Conservation (phyloP, 1,140 invertebrate species). For the Drosophila nannoptera region DNA sequence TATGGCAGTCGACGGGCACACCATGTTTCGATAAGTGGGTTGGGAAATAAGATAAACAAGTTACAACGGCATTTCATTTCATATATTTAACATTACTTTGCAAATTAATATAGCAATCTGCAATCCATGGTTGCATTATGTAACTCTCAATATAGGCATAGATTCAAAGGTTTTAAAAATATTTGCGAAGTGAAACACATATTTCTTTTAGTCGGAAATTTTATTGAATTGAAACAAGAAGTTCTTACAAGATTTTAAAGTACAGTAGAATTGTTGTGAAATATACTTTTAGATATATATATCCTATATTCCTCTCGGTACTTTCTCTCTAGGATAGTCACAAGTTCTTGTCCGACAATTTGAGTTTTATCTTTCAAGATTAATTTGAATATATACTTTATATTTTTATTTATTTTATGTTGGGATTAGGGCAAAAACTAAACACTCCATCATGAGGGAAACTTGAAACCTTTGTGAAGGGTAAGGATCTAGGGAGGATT, state of each 20-base stretch:
- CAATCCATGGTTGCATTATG: no score
- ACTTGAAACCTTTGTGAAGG: neutral
- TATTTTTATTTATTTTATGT: slow-evolving; percentile 15
- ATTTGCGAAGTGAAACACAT: neutral
- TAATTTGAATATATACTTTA: slow-evolving; percentile 32
- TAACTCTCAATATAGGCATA: no score
- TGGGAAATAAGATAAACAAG: no score
- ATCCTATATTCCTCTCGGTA: slow-evolving; percentile 6
- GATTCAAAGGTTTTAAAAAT: neutral
- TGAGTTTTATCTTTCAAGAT: slow-evolving; percentile 27
- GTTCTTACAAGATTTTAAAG: slow-evolving; percentile 39
- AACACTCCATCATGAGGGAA: slow-evolving; percentile 3
- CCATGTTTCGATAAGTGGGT: no score
- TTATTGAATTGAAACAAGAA: slow-evolving; percentile 25
- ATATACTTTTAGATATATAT: slow-evolving; percentile 31
- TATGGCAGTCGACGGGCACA: no score
- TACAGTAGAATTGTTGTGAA: slow-evolving; percentile 35
- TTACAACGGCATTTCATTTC: no score
- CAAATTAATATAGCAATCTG: no score
- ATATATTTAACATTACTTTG: no score
- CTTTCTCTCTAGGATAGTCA: slow-evolving; percentile 7
- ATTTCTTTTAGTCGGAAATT: slow-evolving; percentile 22
- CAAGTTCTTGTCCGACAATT: slow-evolving; percentile 19
- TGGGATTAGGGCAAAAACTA: neutral
- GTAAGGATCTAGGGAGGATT: neutral